phyloP scores from a whole-genome alignment of 2,888 invertebrate genomes.

The Athetis lepigone region DNA sequence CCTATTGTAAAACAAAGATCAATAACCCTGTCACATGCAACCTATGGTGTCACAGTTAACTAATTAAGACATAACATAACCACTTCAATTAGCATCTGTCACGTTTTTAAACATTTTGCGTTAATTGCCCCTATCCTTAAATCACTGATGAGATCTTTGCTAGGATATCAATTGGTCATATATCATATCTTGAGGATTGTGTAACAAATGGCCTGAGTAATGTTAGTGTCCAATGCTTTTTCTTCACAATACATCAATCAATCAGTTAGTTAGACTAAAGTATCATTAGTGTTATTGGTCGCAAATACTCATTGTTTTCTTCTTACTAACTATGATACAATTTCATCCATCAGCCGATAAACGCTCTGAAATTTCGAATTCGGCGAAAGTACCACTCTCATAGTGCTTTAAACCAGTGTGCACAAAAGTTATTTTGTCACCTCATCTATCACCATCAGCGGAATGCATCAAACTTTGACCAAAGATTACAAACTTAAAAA shows the following conservation, averaged over 20 bases:
- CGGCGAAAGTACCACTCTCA: neutral
- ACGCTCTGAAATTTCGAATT: too few relatives aligned
- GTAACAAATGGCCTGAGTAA: too few relatives aligned
- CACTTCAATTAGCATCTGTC: constrained; percentile 1
- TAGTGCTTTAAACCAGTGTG: constrained; percentile 5
- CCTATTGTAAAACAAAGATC: too few relatives aligned
- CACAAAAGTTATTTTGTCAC: neutral
- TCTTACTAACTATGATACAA: neutral
- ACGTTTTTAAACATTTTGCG: neutral
- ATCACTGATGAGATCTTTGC: neutral
- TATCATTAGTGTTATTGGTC: neutral
- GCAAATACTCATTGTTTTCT: neutral
- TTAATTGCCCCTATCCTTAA: neutral
- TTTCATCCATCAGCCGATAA: neutral
- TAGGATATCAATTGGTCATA: constrained; percentile 1
- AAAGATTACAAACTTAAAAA: neutral
- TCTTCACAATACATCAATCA: constrained; percentile 9
- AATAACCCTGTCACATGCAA: too few relatives aligned
- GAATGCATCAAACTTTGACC: neutral
- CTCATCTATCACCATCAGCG: constrained; percentile 27
- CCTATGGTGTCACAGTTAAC: neutral
- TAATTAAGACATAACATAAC: neutral
- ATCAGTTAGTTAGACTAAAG: neutral
- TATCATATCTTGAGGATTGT: neutral
- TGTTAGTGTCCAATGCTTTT: neutral